Base-by-base conservation (phyloP, 2,888 invertebrate species). In the Trilocha varians region DNA sequence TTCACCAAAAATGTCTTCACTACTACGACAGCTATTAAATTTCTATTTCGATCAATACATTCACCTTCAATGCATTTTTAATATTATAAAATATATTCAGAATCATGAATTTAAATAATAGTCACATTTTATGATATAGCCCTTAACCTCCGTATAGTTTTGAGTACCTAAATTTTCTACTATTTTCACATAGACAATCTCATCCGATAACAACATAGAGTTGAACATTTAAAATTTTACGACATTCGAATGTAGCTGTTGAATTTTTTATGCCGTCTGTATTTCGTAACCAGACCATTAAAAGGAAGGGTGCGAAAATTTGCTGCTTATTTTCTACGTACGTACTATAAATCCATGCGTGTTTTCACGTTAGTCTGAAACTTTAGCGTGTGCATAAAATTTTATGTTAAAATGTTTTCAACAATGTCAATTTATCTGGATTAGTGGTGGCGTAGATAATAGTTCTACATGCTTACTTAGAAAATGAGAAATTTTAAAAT, bases 251-350 rank as follows among this genome's bases (percentile, higher is more conserved):
- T 25, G n/a, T n/a, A n/a, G n/a, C 25, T 6, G 5, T 25, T 25
- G 25, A 15, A 37, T 15, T 50, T 62, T 64, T 70, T 71, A 52
- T 76, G 66, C 62, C 43, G 50, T 51, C 73, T 42, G 64, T 78
- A 68, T 61, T 51, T 62, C 57, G 56, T 64, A 69, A 68, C 66
- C 70, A 73, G 71, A 70, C 75, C 73, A 77, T 78, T 78, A 78
- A 77, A 77, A 73, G 65, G 55, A 65, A 65, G 76, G 78, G 78
- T 75, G 78, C 71, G 76, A 76, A 77, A 78, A 78, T 78, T 79
- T 62, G 73, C 78, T 70, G 77, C 78, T 78, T 80, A 77, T 78
- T 77, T 77, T 70, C 70, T 53, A 59, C 45, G 53, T 53, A 50
- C 56, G 54, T 47, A 45, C 48, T 51, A 47, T 42, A 50, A 45